A percentile compares a stretch with the other conserved stretches of the same genome.
Evolutionary conservation across 2,888 invertebrate genomes (phyloP).

Genomic region (Lithophane ornitopus): DNA sequence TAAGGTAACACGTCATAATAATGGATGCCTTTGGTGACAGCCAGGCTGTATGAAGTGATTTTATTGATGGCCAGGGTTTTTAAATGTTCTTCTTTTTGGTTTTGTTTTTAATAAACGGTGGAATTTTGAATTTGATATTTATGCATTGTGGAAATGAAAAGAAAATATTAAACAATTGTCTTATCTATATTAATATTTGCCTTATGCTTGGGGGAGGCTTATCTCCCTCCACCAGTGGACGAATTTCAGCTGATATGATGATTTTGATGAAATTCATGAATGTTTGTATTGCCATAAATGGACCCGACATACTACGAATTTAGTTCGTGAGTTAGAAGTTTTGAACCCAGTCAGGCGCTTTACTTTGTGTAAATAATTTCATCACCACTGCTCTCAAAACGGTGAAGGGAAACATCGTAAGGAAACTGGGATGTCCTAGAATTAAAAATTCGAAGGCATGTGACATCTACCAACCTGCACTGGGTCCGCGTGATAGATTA

Average conservation of each 20-base stretch:
- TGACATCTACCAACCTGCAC: no score
- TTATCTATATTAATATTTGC: neutral
- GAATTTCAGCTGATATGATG: neutral
- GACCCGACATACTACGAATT: no score
- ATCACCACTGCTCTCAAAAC: no score
- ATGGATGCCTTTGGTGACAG: conserved; percentile 57
- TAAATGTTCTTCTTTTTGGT: neutral
- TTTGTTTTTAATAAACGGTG: neutral
- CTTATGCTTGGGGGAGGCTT: neutral
- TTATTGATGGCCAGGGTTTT: conserved; percentile 15
- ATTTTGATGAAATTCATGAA: no score
- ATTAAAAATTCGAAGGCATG: no score
- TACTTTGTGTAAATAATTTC: no score
- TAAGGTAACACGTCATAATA: conserved; percentile 60
- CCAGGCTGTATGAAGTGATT: conserved; percentile 47
- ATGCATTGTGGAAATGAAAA: neutral
- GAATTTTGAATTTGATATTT: no score
- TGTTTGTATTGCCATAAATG: neutral
- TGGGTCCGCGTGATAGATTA: no score
- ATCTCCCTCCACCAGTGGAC: neutral
- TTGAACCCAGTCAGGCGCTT: no score
- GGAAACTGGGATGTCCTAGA: no score
- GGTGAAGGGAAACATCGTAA: no score
- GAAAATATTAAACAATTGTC: neutral
- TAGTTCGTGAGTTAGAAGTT: no score